Evolutionary conservation across 2,888 invertebrate genomes (phyloP), one percentile per base, ranked within the genome.

Genomic region (Beris chalybata): DNA sequence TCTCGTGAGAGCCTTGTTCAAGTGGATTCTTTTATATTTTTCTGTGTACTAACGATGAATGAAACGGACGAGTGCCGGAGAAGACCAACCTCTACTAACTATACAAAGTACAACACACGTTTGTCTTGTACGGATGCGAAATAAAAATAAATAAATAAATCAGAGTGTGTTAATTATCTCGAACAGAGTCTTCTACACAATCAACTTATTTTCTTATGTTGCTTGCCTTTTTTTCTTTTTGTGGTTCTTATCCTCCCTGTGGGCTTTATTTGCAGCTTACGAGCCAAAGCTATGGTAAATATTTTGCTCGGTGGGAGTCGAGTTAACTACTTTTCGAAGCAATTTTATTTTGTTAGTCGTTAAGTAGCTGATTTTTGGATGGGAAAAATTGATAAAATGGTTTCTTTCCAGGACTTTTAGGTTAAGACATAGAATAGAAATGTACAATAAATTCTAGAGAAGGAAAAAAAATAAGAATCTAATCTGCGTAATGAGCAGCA

Each of bases 131-230:
- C 1, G 22, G 58, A 44, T 58, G 52, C 22, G 32, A 32, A 50
- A 50, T 50, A 50, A 61, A 61, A 61, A 61, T 50, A 61, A 61
- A 61, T 61, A 50, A 61, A 61, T 61, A 61, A 61, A 61, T 61
- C 61, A 61, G 61, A 47, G 61, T 61, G 61, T 50, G 61, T 50
- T 61, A 61, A 61, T 61, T 61, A 61, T 52, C 31, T 15, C 43
- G 22, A 50, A 38, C 38, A 38, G 5, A 38, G 38, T 38, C 38
- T 9, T 38, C 38, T 9, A 38, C 31, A 32, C 43, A 52, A 52
- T 61, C 52, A 12, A 52, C 50, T 61, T 61, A 61, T 61, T 15
- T 50, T 11, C 22, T 38, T 43, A 15, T 32, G 30, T 29, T 61
- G 13, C 13, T 32, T 56, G 32, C 15, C n/a, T 38, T 13, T 22